Base-by-base conservation (phyloP, 1,140 invertebrate species). In the Ptiloglossa arizonensis region DNA sequence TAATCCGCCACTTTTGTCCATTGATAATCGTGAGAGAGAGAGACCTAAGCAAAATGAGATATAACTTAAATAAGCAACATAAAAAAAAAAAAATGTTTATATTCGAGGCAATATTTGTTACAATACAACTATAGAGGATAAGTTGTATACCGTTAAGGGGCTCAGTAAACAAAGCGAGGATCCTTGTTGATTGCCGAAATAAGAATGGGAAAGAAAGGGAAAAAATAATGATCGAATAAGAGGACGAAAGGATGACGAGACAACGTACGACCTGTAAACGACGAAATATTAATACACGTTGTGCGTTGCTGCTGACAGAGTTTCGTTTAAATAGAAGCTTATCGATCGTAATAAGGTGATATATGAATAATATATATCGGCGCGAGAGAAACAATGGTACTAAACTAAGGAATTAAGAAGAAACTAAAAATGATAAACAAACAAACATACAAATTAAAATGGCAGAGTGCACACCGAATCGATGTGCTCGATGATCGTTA, bases 91-190 rank as follows among this genome's bases (percentile, higher is more conserved):
- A 87, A 83, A 84, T 88, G 85, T 91, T 91, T 90, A 89, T 92
- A 91, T 91, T 92, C 87, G 87, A 91, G 89, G 91, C 90, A 91
- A 92, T 91, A 92, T 91, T 92, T 91, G 88, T 91, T 92, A 92
- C 88, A 85, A 91, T 89, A 88, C 87, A 83, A 87, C 59, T 90
- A 57, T 57, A 90, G 87, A 52, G 70, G 60, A 75, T 90, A 90
- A 88, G 86, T 88, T 87, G 85, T 87, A 83, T 71, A 81, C 62
- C 69, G 75, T 82, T 69, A 80, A 80, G 62, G 74, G 80, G 71
- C 68, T 86, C 62, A 68, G 44, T 41, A 80, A 46, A n/a, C 67
- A 59, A 70, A 75, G 50, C 59, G 50, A 44, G 35, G 32, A 62
- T 52, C 54, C 48, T 75, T 62, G 46, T 38, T 52, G 52, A 81